Percentiles rank a stretch among this genome's conserved stretches.
These are phyloP conservation scores for Saturnia japonica DNA, from an alignment of 2,888 invertebrate species.

Conservation along the genomic window DNA sequence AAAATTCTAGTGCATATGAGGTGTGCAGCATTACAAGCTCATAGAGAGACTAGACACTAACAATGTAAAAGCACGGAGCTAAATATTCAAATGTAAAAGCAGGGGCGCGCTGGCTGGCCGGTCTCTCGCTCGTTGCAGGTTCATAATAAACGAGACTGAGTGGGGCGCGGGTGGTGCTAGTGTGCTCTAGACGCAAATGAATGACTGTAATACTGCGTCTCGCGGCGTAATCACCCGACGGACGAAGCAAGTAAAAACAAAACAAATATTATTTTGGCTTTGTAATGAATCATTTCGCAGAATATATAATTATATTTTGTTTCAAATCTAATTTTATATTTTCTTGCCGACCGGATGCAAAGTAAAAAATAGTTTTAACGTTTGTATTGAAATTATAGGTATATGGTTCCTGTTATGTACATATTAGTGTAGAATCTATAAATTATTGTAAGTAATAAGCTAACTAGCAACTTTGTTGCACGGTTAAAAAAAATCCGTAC, in stretches of 20 bases:
- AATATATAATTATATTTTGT: slow-evolving; percentile 21
- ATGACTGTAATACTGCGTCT: slow-evolving; percentile 72
- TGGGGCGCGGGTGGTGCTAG: slow-evolving; percentile 61
- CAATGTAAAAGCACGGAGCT: slow-evolving; percentile 61
- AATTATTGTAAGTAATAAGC: background rate
- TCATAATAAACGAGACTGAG: slow-evolving; percentile 79
- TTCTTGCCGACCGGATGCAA: background rate
- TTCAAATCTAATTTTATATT: background rate
- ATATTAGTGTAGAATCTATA: background rate
- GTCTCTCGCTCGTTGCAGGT: slow-evolving; percentile 63
- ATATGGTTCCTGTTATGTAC: background rate
- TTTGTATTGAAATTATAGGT: background rate
- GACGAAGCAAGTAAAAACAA: slow-evolving; percentile 68
- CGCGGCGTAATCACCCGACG: slow-evolving; percentile 72
- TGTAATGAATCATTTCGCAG: slow-evolving; percentile 37
- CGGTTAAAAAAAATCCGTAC: no score
- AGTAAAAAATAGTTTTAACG: background rate
- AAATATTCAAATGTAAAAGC: slow-evolving; percentile 71
- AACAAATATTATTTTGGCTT: slow-evolving; percentile 54
- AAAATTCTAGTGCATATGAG: slow-evolving; percentile 31
- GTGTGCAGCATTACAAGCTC: slow-evolving; percentile 42
- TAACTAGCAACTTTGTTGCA: no score
- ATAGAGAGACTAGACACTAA: slow-evolving; percentile 51
- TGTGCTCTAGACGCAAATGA: slow-evolving; percentile 67
- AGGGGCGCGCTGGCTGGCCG: slow-evolving; percentile 38